Base-by-base conservation (phyloP, 2,888 invertebrate genomes). In the Cosmia pyralina region DNA sequence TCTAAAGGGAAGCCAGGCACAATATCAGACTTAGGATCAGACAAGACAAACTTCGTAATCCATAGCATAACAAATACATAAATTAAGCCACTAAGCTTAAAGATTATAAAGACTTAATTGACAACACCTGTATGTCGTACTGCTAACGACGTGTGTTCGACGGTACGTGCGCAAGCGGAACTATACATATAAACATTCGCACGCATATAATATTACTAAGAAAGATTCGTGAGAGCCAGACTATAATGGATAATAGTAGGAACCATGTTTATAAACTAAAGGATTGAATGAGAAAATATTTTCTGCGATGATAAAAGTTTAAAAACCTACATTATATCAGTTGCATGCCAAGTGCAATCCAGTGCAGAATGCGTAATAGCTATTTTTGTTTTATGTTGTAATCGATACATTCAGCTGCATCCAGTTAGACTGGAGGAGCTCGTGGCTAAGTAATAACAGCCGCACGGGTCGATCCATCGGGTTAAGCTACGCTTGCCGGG, bases 181-280 rank as follows among this genome's bases (percentile, higher is more conserved):
- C 22, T 38, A 19, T 58, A 59, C 6, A 11, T 22, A 60, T 22
- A 22, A 50, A 52, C 34, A 19, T 59, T 38, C 38, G 11, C 17
- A 44, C 15, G 2, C 10, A 34, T 15, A 41, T 1, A 34, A 52
- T 44, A 44, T 57, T 17, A 19, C 19, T 46, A 38, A 38, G 55
- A 50, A 48, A 7, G 4, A 44, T 38, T 19, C 34, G 41, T 73
- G 34, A 44, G 52, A 72, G 15, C 34, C 1, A 53, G 6, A 28
- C 17, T 38, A 22, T 44, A 58, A 73, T 52, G 13, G 19, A 38
- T 53, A 44, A 15, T 59, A 50, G 63, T n/a, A 28, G n/a, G 15
- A 34, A 34, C 15, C 28, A 28, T 75, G 28, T 75, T 63, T 75
- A 41, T 41, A 75, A 64, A 64, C n/a, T 28, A 28, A 75, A 28